These are phyloP conservation scores for Aspidoscelis tigris DNA, from an alignment of 2,113 vertebrate species.

Conservation along the genomic window DNA sequence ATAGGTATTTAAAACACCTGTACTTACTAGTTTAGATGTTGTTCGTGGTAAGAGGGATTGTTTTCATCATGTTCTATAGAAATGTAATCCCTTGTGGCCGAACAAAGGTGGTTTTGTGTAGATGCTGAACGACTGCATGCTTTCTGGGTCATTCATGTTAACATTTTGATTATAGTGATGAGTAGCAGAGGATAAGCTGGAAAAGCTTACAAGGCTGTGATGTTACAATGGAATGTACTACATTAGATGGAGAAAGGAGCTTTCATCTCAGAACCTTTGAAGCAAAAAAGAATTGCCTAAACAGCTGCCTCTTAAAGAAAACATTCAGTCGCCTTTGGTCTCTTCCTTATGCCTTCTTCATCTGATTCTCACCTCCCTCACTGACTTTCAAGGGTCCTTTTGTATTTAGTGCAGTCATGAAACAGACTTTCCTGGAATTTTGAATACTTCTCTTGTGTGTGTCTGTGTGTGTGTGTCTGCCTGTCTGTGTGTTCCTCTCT, in stretches of 20 bases:
- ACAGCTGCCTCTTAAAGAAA: conserved; percentile 60
- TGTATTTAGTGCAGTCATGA: conserved; percentile 42
- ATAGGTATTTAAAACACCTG: conserved; percentile 33
- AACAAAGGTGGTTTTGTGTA: conserved; percentile 57
- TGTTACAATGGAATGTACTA: conserved; percentile 53
- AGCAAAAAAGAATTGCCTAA: conserved; percentile 51
- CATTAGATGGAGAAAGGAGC: conserved; percentile 58
- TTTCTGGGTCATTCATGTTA: conserved; percentile 64
- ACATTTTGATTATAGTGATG: conserved; percentile 69
- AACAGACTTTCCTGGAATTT: conserved; percentile 7
- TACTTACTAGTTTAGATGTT: conserved; percentile 51
- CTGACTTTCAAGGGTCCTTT: conserved; percentile 58
- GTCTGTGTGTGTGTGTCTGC: conserved; percentile 13
- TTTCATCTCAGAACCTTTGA: conserved; percentile 62
- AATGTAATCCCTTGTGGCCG: conserved; percentile 51
- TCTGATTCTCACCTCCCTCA: conserved; percentile 39
- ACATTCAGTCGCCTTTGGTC: conserved; percentile 32
- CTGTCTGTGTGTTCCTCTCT: conserved; percentile 4
- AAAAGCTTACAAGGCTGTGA: conserved; percentile 45
- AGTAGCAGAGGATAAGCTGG: conserved; percentile 62
- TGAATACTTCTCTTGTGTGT: background rate
- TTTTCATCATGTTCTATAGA: conserved; percentile 48
- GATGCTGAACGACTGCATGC: conserved; percentile 47
- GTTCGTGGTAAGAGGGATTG: conserved; percentile 47
- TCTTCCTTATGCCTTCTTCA: conserved; percentile 27